phyloP scores from a whole-genome alignment of 53 echinoderm and acorn worm genomes.

The Zoroaster sp. region DNA sequence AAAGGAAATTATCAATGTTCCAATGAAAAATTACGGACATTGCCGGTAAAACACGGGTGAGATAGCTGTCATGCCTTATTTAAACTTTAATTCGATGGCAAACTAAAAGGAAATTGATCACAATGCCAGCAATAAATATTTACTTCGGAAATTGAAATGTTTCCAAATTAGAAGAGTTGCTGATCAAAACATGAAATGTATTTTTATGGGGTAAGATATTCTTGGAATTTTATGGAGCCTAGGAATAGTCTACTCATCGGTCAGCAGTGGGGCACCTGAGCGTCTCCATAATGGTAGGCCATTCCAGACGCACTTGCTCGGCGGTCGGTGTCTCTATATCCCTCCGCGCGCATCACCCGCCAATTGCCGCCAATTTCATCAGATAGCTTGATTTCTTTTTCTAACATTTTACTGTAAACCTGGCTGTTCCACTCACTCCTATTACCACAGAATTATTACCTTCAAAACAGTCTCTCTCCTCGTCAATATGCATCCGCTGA shows the following conservation, averaged over 20 bases:
- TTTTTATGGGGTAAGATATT: conserved; percentile 34
- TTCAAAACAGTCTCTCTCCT: not conserved
- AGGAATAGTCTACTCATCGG: conserved; percentile 13
- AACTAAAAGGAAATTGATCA: no score
- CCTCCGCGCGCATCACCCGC: conserved; percentile 15
- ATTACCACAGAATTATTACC: not conserved
- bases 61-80: no score
- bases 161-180: not conserved
- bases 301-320: conserved; percentile 34
- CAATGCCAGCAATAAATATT: not conserved
- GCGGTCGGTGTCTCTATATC: conserved; percentile 28
- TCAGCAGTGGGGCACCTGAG: not conserved
- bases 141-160: not conserved
- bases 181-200: not conserved
- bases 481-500: conserved; percentile 1
- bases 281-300: not conserved
- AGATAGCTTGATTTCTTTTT: not conserved
- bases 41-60: no score
- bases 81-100: no score
- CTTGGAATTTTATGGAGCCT: conserved; percentile 12
- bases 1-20: no score
- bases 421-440: conserved; percentile 29
- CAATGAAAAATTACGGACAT: no score
- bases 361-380: conserved; percentile 11
- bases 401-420: not conserved